Evolutionary conservation across 35 echinoderm and acorn worm species (phyloP), one percentile per base, ranked within the genome.

Genomic region (Acanthaster planci): DNA sequence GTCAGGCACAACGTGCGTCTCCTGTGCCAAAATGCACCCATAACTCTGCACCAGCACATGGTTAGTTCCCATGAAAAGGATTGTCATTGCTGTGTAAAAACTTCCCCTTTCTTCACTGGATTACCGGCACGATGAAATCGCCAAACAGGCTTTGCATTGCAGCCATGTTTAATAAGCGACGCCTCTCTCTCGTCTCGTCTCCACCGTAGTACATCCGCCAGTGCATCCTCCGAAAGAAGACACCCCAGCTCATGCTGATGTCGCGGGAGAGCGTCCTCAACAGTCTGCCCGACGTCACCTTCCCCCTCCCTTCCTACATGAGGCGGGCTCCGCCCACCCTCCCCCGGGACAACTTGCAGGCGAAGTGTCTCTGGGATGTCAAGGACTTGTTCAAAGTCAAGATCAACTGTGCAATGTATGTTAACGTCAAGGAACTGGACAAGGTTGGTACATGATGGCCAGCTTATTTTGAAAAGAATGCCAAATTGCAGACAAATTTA

Each of bases 381-480:
- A 51, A 80, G 2, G 96, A 93, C 34, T 51, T 30, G 6, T 79
- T 99, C 0, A 86, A 83, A 64, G 87, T 99, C 26, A 93, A 93
- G 82, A 92, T 99, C 39, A 99, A 94, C 57, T 99, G 92, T 99
- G 96, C 96, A 44, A 99, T 92, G 3, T 99, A 99, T 78, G 96
- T 99, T 2, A 99, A 99, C 81, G 96, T 93, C 18, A 99, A 99
- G 40, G 96, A 99, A 64, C 72, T 99, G 30, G 96, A 99, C 78
- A 99, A 94, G 89, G 96, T 99, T 7, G 67, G 88, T 91, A 47
- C 42, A 47, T 47, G 4, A 47, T 12, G 12, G 4, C 4, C 42
- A 47, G 4, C 12, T 4, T 47, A 12, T 47, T 12, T 6, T 47
- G 42, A 12, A 12, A 6, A 47, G 4, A 47, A 12, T 4, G 42